A percentile compares a stretch with the other conserved stretches of the same genome.
Conservation (phyloP, 2,888 invertebrate genomes). For the Agrotis clavis region DNA sequence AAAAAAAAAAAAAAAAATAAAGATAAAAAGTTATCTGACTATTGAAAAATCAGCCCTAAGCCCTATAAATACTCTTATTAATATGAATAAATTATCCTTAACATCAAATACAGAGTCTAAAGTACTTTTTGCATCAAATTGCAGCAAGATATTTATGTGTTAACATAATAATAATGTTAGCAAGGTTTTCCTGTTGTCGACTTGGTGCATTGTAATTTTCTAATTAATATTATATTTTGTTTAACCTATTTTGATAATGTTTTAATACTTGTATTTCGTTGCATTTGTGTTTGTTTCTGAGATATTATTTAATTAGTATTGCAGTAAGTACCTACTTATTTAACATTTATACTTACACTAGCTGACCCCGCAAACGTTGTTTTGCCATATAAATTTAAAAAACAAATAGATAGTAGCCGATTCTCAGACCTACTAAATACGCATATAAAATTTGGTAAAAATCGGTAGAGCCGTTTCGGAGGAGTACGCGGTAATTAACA, state of each 20-base stretch:
- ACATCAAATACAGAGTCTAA: conserved; percentile 13
- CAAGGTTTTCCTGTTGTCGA: conserved; percentile 80
- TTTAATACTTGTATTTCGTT: conserved; percentile 10
- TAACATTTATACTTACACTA: too few species aligned
- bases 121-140: conserved; percentile 38
- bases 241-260: conserved; percentile 64
- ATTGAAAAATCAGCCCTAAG: too few species aligned
- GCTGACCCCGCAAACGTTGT: too few species aligned
- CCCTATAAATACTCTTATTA: conserved; percentile 16
- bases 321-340: too few species aligned
- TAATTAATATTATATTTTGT: conserved; percentile 60
- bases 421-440: too few species aligned
- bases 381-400: too few species aligned
- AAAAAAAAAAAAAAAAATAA: background rate
- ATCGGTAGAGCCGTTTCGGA: too few species aligned
- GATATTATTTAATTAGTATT: conserved; percentile 5
- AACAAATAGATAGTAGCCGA: too few species aligned
- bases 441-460: too few species aligned
- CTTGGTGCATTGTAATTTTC: conserved; percentile 63
- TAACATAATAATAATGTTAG: conserved; percentile 23
- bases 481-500: too few species aligned
- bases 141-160: conserved; percentile 34
- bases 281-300: background rate
- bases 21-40: too few species aligned
- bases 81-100: conserved; percentile 1